Evolutionary conservation across 1,140 invertebrate species (phyloP), one percentile per base, ranked within the genome.

Genomic region (Papilio machaon): DNA sequence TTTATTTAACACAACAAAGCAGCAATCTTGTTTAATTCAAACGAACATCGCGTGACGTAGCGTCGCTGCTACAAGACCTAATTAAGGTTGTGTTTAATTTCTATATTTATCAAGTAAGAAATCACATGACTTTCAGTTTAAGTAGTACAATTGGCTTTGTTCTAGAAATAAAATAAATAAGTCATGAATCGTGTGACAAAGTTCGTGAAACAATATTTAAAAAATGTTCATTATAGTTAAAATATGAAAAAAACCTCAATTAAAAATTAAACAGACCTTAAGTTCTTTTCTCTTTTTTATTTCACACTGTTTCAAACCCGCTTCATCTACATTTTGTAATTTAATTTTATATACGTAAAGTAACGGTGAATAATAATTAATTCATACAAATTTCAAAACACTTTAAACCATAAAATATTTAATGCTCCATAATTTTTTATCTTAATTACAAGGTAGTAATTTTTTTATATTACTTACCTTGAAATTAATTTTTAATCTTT

Each of bases 21-120:
- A 67, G 64, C 30, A 30, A 38, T 67, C 30, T 67, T 67, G 64
- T 67, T 67, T 67, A 30, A 67, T 35, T 67, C 13, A 15, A 67
- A 67, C 13, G 64, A 67, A 67, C 30, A 67, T 67, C 64, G 13
- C 13, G 64, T 67, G 64, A 15, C 15, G 23, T 30, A 11, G 10
- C 4, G 4, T 30, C 23, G 30, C 64, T 35, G 64, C 11, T 30
- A 67, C 64, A 35, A 67, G 23, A 6, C 23, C 64, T 67, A 67
- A 67, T 67, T 35, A 67, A 7, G 64, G 7, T 67, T 30, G 30
- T 15, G 23, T 67, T 67, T 67, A 67, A 30, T 67, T 67, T 13
- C 6, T 67, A 30, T 30, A 67, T 38, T n/a, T 15, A 15, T 2
- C 13, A 52, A 2, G 6, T 19, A 58, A 58, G 17, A 58, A 58